Conservation (phyloP, 2,113 vertebrate species). For the Sminthopsis crassicaudata region DNA sequence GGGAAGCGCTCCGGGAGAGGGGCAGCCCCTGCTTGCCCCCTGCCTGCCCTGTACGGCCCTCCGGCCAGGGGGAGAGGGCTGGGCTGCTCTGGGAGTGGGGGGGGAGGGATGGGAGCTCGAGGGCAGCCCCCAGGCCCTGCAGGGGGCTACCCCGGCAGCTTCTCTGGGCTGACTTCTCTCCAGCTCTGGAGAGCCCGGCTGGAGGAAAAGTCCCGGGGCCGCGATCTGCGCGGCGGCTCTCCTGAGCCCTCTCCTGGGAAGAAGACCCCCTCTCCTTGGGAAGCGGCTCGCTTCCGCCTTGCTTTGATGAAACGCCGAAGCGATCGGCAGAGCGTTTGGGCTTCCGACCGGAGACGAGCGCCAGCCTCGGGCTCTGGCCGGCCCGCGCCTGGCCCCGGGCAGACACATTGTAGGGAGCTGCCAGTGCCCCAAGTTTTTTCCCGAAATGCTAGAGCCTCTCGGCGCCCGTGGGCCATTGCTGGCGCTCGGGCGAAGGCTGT, state of each 20-base stretch:
- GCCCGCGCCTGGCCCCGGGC: neutral
- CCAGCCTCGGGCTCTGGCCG: neutral
- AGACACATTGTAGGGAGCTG: neutral
- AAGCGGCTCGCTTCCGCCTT: conserved; percentile 11
- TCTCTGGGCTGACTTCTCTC: conserved; percentile 5
- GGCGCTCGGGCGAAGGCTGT: neutral
- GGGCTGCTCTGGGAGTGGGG: neutral
- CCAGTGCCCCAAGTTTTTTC: neutral
- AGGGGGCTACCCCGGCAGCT: conserved; percentile 5
- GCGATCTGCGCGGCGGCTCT: neutral
- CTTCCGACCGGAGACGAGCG: neutral
- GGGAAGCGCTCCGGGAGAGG: neutral
- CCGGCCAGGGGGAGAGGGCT: neutral
- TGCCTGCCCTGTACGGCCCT: neutral
- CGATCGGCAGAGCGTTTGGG: neutral
- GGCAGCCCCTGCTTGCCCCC: neutral
- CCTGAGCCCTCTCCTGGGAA: neutral
- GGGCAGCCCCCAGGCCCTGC: neutral
- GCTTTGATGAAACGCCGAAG: neutral
- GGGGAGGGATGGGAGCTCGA: neutral
- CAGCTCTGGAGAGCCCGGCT: conserved; percentile 25
- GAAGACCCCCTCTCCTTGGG: conserved; percentile 24
- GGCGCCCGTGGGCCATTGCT: neutral
- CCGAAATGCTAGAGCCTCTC: accelerated
- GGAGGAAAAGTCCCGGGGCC: neutral